Base-by-base conservation (phyloP, 2,888 invertebrate species). In the Cryptus armator region DNA sequence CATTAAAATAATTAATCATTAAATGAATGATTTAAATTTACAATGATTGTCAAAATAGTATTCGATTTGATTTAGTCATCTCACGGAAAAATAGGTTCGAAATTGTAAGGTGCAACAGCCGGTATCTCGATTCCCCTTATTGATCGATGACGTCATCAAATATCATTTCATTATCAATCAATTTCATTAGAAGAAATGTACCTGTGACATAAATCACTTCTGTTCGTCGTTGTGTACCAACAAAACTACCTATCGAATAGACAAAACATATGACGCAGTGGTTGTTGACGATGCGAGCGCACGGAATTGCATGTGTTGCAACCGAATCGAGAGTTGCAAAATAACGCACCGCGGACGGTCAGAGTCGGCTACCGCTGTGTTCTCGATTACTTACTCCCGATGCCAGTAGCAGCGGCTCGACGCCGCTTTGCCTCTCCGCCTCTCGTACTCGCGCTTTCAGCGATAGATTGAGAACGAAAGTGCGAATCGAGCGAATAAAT, bases 291-390 rank as follows among this genome's bases (percentile, higher is more conserved):
- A 46, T 12, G 66, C n/a, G 24, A n/a, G 24, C 37, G 37, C 37
- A 37, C 37, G 37, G 24, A 24, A 0, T 24, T 24, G 37, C 37
- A 37, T 9, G 37, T 44, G 71, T 67, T 43, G 71, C 72, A 78
- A 78, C 48, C 12, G 10, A 72, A 19, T 43, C 77, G 77, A 78
- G 53, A 44, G 76, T 70, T 71, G 66, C 46, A 56, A 66, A 53
- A 72, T 67, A 83, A 83, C 72, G 71, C 66, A 70, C 9, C 37
- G 37, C 37, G 46, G 71, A 51, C 67, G 59, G 46, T 67, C 77
- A 19, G 67, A 59, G 43, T 62, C 66, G 66, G 53, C 37, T 66
- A 59, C 24, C 2, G 43, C n/a, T 24, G 62, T 19, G 71, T 53
- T 53, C 37, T 43, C 56, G 56, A 59, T 59, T 12, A 56, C 71